Percentiles rank a stretch among this genome's conserved stretches.
Conservation (phyloP, 2,888 invertebrate species). For the Rhamphomyia laevipes region DNA sequence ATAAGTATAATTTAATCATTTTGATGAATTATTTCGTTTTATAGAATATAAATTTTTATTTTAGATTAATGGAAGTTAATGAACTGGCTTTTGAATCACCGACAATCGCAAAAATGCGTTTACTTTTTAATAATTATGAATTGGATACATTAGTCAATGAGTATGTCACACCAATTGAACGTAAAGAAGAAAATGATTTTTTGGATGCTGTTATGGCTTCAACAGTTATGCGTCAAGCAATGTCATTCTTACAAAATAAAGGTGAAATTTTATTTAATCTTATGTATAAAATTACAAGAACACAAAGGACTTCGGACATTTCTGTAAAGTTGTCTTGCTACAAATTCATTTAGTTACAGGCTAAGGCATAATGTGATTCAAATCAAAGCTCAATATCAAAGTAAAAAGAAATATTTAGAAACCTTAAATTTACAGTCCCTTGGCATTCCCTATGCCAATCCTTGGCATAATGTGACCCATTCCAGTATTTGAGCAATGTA, state of each 20-base stretch:
- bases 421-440: no score
- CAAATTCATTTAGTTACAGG: no score
- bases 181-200: conserved; percentile 65
- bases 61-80: conserved; percentile 52
- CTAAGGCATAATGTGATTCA: no score
- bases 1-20: conserved; percentile 46
- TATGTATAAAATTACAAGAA: no score
- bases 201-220: conserved; percentile 68
- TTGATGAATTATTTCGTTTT: not conserved
- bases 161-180: conserved; percentile 60
- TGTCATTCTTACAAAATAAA: conserved; percentile 43
- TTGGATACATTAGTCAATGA: conserved; percentile 61
- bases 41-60: conserved; percentile 20
- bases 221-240: conserved; percentile 56
- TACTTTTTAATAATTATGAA: conserved; percentile 78
- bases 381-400: no score
- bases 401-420: no score
- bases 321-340: no score
- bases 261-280: conserved; percentile 30
- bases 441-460: no score
- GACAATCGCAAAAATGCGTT: conserved; percentile 60
- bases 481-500: no score
- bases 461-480: no score
- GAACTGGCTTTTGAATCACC: conserved; percentile 43
- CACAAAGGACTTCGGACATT: no score